Evolutionary conservation across 2,888 invertebrate genomes (phyloP), one percentile per base, ranked within the genome.

Genomic region (Microdon myrmicae): DNA sequence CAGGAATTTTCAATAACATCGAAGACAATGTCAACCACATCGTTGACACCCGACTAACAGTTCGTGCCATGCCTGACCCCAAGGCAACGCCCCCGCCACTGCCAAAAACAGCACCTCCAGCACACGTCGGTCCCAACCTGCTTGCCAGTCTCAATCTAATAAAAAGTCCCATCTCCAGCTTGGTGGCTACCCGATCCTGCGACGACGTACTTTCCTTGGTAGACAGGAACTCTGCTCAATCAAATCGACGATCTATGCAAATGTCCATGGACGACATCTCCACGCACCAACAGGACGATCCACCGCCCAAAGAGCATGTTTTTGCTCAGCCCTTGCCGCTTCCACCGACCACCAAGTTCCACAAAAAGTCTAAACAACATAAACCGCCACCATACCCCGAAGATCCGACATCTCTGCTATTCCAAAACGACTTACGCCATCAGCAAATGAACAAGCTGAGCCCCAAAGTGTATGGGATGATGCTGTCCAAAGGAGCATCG

Each of bases 61-160:
- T 88, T 13, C 82, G 88, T 39, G 87, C 87, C 2, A 85, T 87
- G 83, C 86, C 88, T 2, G 85, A 87, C 74, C 83, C 84, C 1
- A 79, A 80, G 54, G 38, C 68, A 1, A 70, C 71, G 2, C 68
- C 71, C 0, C 39, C 67, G 2, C 51, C 51, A 19, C 41, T 55
- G 8, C 53, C 59, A n/a, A 61, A 66, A 29, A 45, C 66, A 3
- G 37, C 61, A 13, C 56, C 58, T 9, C 59, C 68, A 10, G 34
- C 49, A 4, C 29, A 20, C 6, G 26, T 47, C 8, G 64, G 72
- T 1, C 77, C 77, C 13, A 74, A 78, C 68, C 49, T 77, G 7
- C 19, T 77, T 35, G 74, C 72, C 17, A 83, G 82, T 39, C 83
- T 84, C 49, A 82, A 78, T 29, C 80, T 83, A 38, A 84, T 84